A percentile compares a stretch with the other conserved stretches of the same genome.
Conservation (phyloP, 2,113 vertebrate genomes). For the Silurus glanis region DNA sequence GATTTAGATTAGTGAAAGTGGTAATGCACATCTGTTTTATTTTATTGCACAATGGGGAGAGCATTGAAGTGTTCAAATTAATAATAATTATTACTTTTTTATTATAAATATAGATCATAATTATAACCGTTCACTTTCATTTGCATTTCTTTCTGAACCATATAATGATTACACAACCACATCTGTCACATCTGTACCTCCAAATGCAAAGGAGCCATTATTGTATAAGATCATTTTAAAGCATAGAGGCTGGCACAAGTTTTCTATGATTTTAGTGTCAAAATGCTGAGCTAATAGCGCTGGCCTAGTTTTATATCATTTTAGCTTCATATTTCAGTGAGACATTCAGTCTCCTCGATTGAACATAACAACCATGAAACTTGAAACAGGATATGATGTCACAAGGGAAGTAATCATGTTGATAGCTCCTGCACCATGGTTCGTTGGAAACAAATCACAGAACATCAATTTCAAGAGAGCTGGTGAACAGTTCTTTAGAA, state of each 20-base stretch:
- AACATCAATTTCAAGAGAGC: background rate
- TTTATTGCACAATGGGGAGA: too few species aligned
- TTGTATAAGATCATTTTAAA: background rate
- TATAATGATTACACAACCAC: background rate
- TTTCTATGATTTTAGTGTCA: background rate
- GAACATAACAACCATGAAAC: background rate
- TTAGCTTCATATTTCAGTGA: background rate
- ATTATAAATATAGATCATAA: too few species aligned
- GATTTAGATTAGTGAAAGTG: too few species aligned
- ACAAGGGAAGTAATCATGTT: background rate
- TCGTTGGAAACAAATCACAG: background rate
- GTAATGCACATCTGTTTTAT: too few species aligned
- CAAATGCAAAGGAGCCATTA: background rate
- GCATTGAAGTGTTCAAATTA: too few species aligned
- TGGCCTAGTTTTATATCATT: background rate
- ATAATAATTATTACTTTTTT: too few species aligned
- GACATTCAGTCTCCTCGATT: background rate
- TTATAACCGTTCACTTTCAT: background rate
- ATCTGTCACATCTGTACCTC: background rate
- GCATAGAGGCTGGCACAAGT: background rate
- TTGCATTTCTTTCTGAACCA: background rate
- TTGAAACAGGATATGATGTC: background rate
- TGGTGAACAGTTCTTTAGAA: background rate
- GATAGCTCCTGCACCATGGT: background rate
- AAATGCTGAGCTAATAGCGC: background rate